Evolutionary conservation across 2,888 invertebrate species (phyloP).

Genomic region (Leptinotarsa tumamoca): DNA sequence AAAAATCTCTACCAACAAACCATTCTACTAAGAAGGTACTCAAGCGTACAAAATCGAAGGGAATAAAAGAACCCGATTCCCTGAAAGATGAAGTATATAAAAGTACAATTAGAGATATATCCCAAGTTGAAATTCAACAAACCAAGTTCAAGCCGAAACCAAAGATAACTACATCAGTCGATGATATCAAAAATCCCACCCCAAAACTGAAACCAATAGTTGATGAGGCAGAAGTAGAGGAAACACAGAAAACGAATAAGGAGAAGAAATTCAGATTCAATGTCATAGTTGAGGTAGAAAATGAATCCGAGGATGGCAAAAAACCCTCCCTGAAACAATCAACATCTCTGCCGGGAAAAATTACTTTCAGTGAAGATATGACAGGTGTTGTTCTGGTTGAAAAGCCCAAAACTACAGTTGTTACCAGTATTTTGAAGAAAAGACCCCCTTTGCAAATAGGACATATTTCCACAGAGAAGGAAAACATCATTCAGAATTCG

Average conservation of each 20-base stretch:
- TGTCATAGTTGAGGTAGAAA: conserved; percentile 60
- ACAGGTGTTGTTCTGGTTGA: conserved; percentile 51
- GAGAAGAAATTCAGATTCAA: conserved; percentile 62
- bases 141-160: conserved; percentile 67
- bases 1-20: neutral
- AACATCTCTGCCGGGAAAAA: conserved; percentile 5
- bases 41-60: conserved; percentile 9
- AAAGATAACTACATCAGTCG: conserved; percentile 70
- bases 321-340: neutral
- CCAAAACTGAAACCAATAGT: conserved; percentile 70
- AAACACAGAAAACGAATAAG: conserved; percentile 65
- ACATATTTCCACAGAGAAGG: conserved; percentile 44
- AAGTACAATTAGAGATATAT: conserved; percentile 61
- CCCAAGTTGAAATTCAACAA: conserved; percentile 69
- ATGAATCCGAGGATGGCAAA: conserved; percentile 20
- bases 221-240: conserved; percentile 73
- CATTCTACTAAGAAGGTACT: neutral
- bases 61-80: conserved; percentile 9
- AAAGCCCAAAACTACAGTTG: conserved; percentile 48
- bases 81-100: conserved; percentile 33
- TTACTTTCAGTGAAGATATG: neutral
- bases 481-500: neutral
- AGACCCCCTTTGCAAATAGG: conserved; percentile 47
- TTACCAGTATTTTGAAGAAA: conserved; percentile 56
- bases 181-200: conserved; percentile 64